Evolutionary conservation across 2,113 vertebrate species (phyloP).

Genomic region (Aviceda subcristata): DNA sequence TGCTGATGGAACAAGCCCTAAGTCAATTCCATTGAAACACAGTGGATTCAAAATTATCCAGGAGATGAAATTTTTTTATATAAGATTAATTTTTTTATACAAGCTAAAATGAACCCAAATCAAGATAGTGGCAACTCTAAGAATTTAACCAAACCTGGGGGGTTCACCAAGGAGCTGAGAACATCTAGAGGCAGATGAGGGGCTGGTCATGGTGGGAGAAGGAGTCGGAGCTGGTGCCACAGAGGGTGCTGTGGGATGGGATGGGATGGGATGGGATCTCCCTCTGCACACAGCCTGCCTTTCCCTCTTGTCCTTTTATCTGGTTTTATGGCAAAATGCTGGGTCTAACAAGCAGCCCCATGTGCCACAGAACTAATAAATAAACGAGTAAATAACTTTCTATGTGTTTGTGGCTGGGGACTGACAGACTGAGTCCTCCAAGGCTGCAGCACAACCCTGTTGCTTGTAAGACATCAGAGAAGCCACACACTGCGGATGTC

Average conservation of each 20-base stretch:
- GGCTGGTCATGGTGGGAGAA: not conserved
- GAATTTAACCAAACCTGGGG: not conserved
- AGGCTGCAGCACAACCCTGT: not conserved
- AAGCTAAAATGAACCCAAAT: not conserved
- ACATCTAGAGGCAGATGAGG: not conserved
- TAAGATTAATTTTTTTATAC: not conserved
- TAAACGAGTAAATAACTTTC: not conserved
- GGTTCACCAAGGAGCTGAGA: not conserved
- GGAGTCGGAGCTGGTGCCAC: not conserved
- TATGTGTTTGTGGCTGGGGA: not conserved
- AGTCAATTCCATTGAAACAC: not conserved
- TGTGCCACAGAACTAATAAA: not conserved
- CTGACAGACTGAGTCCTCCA: not conserved
- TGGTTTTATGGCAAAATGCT: not conserved
- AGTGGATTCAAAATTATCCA: not conserved
- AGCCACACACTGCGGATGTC: not conserved
- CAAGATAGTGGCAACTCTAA: not conserved
- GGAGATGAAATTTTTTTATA: not conserved
- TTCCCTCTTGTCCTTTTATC: not conserved
- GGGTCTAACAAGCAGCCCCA: not conserved
- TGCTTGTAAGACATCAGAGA: conserved; percentile 4
- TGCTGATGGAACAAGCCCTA: not conserved
- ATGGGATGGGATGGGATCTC: not conserved
- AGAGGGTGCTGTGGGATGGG: not conserved
- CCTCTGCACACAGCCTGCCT: rapidly evolving